Conservation (phyloP, 2,888 invertebrate species). For the Drosophila peninsularis region DNA sequence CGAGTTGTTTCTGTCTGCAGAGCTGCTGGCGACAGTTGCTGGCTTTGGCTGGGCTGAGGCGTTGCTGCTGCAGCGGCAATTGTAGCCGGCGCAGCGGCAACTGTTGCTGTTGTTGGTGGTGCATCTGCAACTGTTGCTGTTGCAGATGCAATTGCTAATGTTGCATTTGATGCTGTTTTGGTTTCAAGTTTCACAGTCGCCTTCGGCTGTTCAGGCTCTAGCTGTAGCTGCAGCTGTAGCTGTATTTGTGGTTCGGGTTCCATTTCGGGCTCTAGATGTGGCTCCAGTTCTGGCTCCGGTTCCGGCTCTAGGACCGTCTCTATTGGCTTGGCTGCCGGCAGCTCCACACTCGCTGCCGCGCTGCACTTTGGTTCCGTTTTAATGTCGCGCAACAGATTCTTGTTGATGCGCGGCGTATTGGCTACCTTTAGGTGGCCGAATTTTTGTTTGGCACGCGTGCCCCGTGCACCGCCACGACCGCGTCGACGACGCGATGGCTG, state of each 20-base stretch:
- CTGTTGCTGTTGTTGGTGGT: not conserved
- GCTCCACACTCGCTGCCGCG: conserved; percentile 25
- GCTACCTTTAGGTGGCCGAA: conserved; percentile 77
- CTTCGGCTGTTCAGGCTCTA: conserved; percentile 30
- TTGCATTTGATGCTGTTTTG: conserved; percentile 61
- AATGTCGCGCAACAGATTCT: conserved; percentile 75
- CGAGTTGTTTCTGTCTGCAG: not conserved
- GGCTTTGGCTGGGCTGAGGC: conserved; percentile 7
- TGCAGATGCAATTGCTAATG: conserved; percentile 15
- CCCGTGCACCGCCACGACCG: conserved; percentile 70
- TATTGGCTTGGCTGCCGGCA: conserved; percentile 8
- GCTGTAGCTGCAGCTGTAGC: conserved; percentile 12
- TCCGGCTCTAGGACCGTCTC: not conserved
- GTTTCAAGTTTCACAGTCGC: conserved; percentile 71
- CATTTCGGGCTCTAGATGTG: not conserved
- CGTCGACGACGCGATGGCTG: conserved; percentile 76
- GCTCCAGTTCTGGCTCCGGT: not conserved
- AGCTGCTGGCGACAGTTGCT: not conserved
- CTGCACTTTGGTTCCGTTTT: conserved; percentile 82
- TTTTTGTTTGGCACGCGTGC: conserved; percentile 77
- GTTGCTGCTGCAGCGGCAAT: not conserved
- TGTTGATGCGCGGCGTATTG: conserved; percentile 73
- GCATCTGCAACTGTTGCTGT: conserved; percentile 5
- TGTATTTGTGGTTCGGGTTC: not conserved
- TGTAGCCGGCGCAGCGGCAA: not conserved